phyloP scores from a whole-genome alignment of 1,140 invertebrate genomes.

The Battus philenor region DNA sequence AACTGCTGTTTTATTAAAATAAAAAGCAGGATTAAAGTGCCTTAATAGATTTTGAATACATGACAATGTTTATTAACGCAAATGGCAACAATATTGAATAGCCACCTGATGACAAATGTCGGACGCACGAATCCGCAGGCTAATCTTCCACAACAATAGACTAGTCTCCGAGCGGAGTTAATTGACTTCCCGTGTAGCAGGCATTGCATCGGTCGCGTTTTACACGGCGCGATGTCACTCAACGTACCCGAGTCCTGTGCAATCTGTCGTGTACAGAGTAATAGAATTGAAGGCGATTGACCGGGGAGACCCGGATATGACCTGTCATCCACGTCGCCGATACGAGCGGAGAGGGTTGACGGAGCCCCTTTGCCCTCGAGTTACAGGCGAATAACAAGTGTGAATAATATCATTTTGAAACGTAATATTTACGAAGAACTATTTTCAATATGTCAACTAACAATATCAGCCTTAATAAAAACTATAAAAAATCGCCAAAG shows the following conservation, averaged over 20 bases:
- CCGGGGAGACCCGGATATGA: slow-evolving; percentile 50
- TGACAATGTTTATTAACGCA: background rate
- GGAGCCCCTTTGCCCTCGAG: slow-evolving; percentile 23
- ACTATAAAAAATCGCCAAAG: too few species aligned
- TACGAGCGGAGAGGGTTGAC: slow-evolving; percentile 34
- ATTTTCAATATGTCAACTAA: too few species aligned
- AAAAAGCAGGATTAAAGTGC: background rate
- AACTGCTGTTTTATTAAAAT: too few species aligned
- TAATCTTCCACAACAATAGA: slow-evolving; percentile 11
- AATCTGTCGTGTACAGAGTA: slow-evolving; percentile 51
- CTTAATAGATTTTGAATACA: background rate
- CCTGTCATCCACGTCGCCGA: slow-evolving; percentile 52
- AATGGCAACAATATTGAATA: slow-evolving; percentile 1
- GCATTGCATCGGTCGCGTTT: background rate
- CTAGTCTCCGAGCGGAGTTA: slow-evolving; percentile 5
- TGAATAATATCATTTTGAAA: too few species aligned
- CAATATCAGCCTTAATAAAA: too few species aligned
- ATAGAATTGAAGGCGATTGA: slow-evolving; percentile 63
- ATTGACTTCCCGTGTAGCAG: slow-evolving; percentile 7
- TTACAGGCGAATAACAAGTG: background rate
- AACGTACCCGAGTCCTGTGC: slow-evolving; percentile 26
- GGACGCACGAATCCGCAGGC: background rate
- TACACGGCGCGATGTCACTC: slow-evolving; percentile 1
- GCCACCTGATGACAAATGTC: slow-evolving; percentile 1
- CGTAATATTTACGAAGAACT: too few species aligned